Base-by-base conservation (phyloP, 2,888 invertebrate species). In the Charanyca ferruginea region DNA sequence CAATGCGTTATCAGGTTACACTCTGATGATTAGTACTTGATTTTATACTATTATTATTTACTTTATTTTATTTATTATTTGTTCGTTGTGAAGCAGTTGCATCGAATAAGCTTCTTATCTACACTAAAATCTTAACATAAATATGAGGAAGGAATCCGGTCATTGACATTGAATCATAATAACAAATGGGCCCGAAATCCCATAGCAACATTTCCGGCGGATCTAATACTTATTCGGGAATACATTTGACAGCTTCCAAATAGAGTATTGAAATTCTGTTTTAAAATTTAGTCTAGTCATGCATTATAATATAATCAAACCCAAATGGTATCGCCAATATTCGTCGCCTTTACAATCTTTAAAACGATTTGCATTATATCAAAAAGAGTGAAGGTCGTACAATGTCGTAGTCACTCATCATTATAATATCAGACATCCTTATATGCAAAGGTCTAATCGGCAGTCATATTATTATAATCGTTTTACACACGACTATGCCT, bases 381-480 rank as follows among this genome's bases (percentile, higher is more conserved):
- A 68, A 61, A 73, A 55, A 60, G 74, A 41, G 13, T 9, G 49
- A 64, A 76, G 79, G 76, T 64, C 57, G 0, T n/a, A 4, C 57
- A 79, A 79, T 51, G 58, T 73, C 61, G 49, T 48, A 41, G 53
- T 45, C 42, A 53, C 62, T 54, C 60, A 54, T 59, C 32, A 63
- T 61, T 58, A 73, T 57, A 49, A 73, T 57, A 49, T 60, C 55
- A 57, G 51, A 32, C 16, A 35, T 47, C 44, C 55, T n/a, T 72
- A 58, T 45, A 62, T 22, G 45, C 58, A 51, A n/a, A 44, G 62
- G 66, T 66, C 66, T 67, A 79, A 75, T 72, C 75, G 63, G 22
- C 47, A 51, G 35, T 57, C 58, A 45, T 68, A 62, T 25, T 18
- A 57, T 42, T 16, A 25, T 25, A 32, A n/a, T n/a, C n/a, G n/a